phyloP scores from a whole-genome alignment of 2,888 invertebrate genomes.

The Cordylochernes scorpioides region DNA sequence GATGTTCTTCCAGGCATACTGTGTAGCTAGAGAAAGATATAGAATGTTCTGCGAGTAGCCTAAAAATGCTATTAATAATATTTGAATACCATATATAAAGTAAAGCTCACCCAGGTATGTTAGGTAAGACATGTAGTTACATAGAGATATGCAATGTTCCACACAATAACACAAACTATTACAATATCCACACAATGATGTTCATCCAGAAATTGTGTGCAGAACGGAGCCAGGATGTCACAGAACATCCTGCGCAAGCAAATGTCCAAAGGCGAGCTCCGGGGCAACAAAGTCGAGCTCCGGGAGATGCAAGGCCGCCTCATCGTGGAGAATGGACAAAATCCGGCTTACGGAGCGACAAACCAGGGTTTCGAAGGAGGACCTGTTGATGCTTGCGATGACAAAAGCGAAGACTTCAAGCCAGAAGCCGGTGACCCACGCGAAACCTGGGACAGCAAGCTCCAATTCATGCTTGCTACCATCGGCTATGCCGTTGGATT shows the following conservation, averaged over 20 bases:
- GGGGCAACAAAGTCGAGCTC: conserved; percentile 31
- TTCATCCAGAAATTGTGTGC: no score
- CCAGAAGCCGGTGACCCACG: conserved; percentile 35
- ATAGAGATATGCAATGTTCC: no score
- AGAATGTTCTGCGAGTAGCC: no score
- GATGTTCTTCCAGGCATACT: no score
- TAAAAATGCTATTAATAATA: no score
- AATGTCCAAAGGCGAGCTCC: conserved; percentile 12
- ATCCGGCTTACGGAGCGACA: conserved; percentile 42
- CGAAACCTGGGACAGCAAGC: conserved; percentile 74
- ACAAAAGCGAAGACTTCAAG: conserved; percentile 7
- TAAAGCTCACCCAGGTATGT: no score
- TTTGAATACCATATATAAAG: no score
- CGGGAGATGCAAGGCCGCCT: conserved; percentile 54
- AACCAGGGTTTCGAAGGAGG: conserved; percentile 47
- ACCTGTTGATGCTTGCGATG: conserved; percentile 11
- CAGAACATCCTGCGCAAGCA: conserved; percentile 15
- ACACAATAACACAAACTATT: no score
- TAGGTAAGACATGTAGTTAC: no score
- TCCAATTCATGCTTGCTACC: conserved; percentile 73
- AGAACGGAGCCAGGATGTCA: no score
- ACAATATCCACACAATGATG: no score
- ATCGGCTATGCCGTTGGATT: conserved; percentile 79
- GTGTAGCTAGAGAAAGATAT: no score
- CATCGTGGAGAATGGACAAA: conserved; percentile 33